These are phyloP conservation scores for Euwallacea similis DNA, from an alignment of 1,140 invertebrate species.

Conservation along the genomic window DNA sequence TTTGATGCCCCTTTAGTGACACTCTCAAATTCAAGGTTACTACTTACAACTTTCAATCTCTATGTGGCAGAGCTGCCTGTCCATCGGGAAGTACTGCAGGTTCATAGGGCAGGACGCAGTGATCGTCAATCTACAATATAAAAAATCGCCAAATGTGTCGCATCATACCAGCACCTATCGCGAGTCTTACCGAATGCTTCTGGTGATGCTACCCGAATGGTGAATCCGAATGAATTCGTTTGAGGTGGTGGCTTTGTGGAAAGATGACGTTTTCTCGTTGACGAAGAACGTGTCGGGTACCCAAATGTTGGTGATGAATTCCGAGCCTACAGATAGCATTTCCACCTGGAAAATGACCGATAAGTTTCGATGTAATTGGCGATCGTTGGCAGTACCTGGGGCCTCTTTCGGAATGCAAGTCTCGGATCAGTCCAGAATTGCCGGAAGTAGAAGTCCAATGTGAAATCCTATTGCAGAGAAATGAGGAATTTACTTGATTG, in stretches of 20 bases:
- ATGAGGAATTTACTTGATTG: too few species aligned
- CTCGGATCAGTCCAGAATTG: constrained; percentile 97
- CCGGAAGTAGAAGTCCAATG: constrained; percentile 97
- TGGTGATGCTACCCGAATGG: constrained; percentile 90
- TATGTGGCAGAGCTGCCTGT: constrained; percentile 93
- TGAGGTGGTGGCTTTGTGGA: constrained; percentile 95
- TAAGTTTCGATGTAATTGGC: neutral
- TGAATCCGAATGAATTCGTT: constrained; percentile 97
- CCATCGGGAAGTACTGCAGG: constrained; percentile 96
- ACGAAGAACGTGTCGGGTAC: constrained; percentile 98
- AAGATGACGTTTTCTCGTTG: constrained; percentile 98
- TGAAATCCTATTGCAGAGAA: constrained; percentile 80
- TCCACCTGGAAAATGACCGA: constrained; percentile 61
- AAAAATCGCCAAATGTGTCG: neutral
- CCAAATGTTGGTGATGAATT: constrained; percentile 97
- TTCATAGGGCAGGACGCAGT: constrained; percentile 98
- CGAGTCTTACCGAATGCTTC: constrained; percentile 86
- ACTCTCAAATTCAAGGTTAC: constrained; percentile 29
- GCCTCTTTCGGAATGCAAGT: constrained; percentile 84
- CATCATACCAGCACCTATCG: too few species aligned
- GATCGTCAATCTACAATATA: constrained; percentile 86
- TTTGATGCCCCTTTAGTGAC: constrained; percentile 43
- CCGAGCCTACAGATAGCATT: constrained; percentile 86
- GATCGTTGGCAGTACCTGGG: constrained; percentile 55
- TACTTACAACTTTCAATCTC: constrained; percentile 99